Evolutionary conservation across 2,113 vertebrate species (phyloP).

Genomic region (Paradisaea rubra): DNA sequence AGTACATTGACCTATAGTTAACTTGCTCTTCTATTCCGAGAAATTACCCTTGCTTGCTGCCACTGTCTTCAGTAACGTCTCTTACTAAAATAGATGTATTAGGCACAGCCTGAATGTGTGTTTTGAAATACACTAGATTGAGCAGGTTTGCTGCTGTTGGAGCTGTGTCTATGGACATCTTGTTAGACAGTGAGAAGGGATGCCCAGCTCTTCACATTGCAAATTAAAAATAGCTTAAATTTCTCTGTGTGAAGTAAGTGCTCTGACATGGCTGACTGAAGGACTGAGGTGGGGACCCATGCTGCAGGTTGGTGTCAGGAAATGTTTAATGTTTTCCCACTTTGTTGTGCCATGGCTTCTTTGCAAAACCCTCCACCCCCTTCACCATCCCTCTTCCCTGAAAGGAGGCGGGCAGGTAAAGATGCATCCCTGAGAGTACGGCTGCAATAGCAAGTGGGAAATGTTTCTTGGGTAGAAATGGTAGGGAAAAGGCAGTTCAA

Average conservation of each 20-base stretch:
- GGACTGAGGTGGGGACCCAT: not conserved
- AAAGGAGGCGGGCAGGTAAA: not conserved
- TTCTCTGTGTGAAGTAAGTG: not conserved
- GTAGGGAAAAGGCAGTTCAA: not conserved
- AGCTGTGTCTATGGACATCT: not conserved
- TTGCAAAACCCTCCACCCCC: not conserved
- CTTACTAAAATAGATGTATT: not conserved
- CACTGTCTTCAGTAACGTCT: not conserved
- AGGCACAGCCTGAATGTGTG: not conserved
- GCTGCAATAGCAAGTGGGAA: not conserved
- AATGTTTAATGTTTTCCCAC: not conserved
- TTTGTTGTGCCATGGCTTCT: not conserved
- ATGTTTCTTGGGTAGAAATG: not conserved
- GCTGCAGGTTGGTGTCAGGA: not conserved
- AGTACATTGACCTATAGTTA: constrained; percentile 11
- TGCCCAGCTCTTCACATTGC: not conserved
- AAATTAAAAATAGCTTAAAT: not conserved
- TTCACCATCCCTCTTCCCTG: not conserved
- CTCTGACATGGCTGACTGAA: not conserved
- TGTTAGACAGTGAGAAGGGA: not conserved
- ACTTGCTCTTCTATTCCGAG: not conserved
- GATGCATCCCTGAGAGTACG: not conserved
- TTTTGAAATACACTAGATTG: not conserved
- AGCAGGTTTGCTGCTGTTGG: not conserved
- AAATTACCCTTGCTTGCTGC: not conserved